These are phyloP conservation scores for Troilus luridus DNA, from an alignment of 2,888 invertebrate genomes.

Conservation along the genomic window DNA sequence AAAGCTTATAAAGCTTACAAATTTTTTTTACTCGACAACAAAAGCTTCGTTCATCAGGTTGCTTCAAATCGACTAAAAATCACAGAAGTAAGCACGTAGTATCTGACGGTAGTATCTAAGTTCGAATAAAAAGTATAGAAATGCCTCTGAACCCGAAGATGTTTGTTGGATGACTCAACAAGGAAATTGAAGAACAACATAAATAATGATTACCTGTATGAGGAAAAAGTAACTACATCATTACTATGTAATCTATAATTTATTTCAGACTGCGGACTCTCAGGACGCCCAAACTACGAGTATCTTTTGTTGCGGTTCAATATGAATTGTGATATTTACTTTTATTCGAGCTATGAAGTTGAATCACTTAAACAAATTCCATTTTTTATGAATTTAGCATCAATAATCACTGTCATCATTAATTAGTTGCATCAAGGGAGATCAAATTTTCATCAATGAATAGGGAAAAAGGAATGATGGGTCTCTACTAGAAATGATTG, in stretches of 20 bases:
- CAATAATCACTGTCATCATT: no score
- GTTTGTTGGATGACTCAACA: not conserved
- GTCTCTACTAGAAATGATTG: no score
- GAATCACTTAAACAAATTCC: not conserved
- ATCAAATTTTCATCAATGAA: no score
- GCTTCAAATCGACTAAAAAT: no score
- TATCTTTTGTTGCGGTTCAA: not conserved
- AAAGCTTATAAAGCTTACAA: no score
- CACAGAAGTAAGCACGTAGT: no score
- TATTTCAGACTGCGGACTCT: not conserved
- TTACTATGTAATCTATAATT: not conserved
- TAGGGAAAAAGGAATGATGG: no score
- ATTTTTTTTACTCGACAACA: no score
- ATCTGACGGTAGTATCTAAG: no score
- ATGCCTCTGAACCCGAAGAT: not conserved
- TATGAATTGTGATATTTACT: not conserved
- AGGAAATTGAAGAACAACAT: not conserved
- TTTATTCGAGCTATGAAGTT: not conserved
- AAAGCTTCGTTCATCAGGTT: no score
- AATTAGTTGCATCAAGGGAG: no score
- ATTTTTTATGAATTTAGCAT: no score
- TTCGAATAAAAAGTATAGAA: not conserved
- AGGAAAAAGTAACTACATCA: not conserved
- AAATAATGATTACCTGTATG: not conserved
- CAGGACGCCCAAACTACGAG: not conserved